These are phyloP conservation scores for Empis livida DNA, from an alignment of 2,888 invertebrate species.

Conservation along the genomic window DNA sequence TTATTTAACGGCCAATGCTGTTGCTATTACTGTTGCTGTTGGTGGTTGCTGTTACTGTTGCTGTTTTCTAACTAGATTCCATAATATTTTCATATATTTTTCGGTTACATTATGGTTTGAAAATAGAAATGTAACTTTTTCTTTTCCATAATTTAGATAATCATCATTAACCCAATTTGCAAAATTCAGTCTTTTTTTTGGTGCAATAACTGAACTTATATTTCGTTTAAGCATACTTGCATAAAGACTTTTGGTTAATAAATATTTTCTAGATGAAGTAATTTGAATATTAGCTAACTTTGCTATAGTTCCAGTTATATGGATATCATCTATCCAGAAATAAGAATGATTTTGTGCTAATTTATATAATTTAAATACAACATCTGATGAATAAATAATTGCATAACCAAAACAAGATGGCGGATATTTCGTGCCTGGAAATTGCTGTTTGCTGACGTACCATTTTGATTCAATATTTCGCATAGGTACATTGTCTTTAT, in stretches of 20 bases:
- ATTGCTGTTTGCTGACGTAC: slow-evolving; percentile 58
- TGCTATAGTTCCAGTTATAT: slow-evolving; percentile 55
- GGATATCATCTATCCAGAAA: slow-evolving; percentile 78
- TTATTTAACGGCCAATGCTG: too few species aligned
- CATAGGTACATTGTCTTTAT: slow-evolving; percentile 43
- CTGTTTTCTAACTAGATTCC: too few species aligned
- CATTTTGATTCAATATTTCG: slow-evolving; percentile 74
- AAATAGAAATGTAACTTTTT: too few species aligned
- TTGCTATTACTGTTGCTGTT: too few species aligned
- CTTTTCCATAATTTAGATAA: too few species aligned
- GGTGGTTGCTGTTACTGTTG: too few species aligned
- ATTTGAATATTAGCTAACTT: slow-evolving; percentile 39
- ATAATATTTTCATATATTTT: too few species aligned
- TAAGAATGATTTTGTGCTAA: slow-evolving; percentile 49
- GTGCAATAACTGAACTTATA: too few species aligned
- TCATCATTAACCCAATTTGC: too few species aligned
- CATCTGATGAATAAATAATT: slow-evolving; percentile 52
- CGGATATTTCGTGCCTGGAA: slow-evolving; percentile 50
- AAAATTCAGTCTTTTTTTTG: too few species aligned
- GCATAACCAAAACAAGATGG: slow-evolving; percentile 64
- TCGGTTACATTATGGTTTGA: too few species aligned
- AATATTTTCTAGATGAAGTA: slow-evolving; percentile 25
- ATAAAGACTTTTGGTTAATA: slow-evolving; percentile 20
- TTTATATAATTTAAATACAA: slow-evolving; percentile 42
- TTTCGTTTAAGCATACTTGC: too few species aligned